A percentile compares a stretch with the other conserved stretches of the same genome.
Conservation (phyloP, 2,888 invertebrate genomes). For the Agonum fuliginosum region DNA sequence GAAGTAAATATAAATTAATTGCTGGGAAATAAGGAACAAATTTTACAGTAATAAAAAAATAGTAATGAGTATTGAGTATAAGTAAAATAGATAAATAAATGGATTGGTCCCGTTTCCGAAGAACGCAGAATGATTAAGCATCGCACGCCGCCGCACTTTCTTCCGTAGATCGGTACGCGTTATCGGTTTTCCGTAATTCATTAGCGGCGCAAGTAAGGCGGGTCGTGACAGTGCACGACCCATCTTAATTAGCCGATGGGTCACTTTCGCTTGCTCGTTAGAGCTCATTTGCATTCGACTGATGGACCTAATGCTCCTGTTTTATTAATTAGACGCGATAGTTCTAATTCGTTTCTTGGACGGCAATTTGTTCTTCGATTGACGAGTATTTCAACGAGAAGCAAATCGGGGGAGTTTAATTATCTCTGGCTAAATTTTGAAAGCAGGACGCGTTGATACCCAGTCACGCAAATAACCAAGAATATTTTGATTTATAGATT, state of each 20-base stretch:
- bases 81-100: too few relatives aligned
- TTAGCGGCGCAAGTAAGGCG: slow-evolving; percentile 26
- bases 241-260: slow-evolving; percentile 32
- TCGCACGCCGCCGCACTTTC: neutral
- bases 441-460: too few relatives aligned
- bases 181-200: slow-evolving; percentile 30
- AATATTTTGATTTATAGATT: too few relatives aligned
- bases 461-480: too few relatives aligned
- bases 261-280: slow-evolving; percentile 34
- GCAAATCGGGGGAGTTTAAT: too few relatives aligned
- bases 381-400: neutral
- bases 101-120: neutral
- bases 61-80: neutral
- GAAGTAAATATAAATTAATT: neutral
- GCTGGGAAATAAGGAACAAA: neutral
- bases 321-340: slow-evolving; percentile 26
- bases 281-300: slow-evolving; percentile 23
- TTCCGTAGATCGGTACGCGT: neutral
- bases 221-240: slow-evolving; percentile 19
- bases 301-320: slow-evolving; percentile 9
- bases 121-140: neutral
- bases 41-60: neutral
- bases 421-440: too few relatives aligned
- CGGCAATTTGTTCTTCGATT: neutral
- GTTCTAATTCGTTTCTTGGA: slow-evolving; percentile 27